Conservation (phyloP, 1,140 invertebrate species). For the Drosophila biarmipes region DNA sequence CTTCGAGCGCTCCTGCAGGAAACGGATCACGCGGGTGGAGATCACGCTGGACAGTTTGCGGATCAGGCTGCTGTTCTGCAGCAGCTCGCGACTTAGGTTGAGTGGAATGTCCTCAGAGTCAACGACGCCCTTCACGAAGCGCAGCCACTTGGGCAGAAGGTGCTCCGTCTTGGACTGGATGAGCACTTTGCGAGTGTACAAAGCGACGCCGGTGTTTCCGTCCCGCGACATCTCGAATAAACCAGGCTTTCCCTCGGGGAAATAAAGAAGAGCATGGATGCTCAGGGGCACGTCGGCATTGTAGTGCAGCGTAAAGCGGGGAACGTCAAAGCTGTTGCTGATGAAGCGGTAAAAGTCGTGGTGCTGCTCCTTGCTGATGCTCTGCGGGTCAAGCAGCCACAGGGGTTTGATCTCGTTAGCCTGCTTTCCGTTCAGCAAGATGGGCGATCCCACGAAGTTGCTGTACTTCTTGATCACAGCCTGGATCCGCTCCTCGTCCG, state of each 20-base stretch:
- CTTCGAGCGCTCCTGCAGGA: slow-evolving; percentile 92
- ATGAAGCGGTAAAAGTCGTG: slow-evolving; percentile 96
- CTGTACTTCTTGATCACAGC: slow-evolving; percentile 98
- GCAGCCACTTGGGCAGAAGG: slow-evolving; percentile 96
- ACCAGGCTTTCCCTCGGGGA: slow-evolving; percentile 95
- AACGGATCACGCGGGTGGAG: slow-evolving; percentile 93
- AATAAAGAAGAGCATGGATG: slow-evolving; percentile 95
- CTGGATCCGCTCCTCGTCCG: slow-evolving; percentile 93
- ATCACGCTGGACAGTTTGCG: slow-evolving; percentile 93
- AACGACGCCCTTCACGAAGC: slow-evolving; percentile 98
- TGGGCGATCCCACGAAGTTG: slow-evolving; percentile 97
- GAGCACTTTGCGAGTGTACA: slow-evolving; percentile 95
- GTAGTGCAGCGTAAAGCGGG: slow-evolving; percentile 93
- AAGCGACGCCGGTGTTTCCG: slow-evolving; percentile 91
- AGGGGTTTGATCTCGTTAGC: slow-evolving; percentile 95
- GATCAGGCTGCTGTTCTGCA: slow-evolving; percentile 97
- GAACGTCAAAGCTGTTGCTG: slow-evolving; percentile 92
- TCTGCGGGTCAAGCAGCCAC: slow-evolving; percentile 96
- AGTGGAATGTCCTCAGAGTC: slow-evolving; percentile 99
- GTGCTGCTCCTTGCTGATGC: slow-evolving; percentile 94
- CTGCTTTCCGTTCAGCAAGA: slow-evolving; percentile 94
- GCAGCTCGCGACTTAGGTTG: slow-evolving; percentile 97
- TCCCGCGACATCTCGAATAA: slow-evolving; percentile 96
- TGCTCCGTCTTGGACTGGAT: slow-evolving; percentile 96
- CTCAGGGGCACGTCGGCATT: slow-evolving; percentile 95